A percentile compares a stretch with the other conserved stretches of the same genome.
Evolutionary conservation across 1,140 invertebrate genomes (phyloP).

Genomic region (Oryzaephilus surinamensis): DNA sequence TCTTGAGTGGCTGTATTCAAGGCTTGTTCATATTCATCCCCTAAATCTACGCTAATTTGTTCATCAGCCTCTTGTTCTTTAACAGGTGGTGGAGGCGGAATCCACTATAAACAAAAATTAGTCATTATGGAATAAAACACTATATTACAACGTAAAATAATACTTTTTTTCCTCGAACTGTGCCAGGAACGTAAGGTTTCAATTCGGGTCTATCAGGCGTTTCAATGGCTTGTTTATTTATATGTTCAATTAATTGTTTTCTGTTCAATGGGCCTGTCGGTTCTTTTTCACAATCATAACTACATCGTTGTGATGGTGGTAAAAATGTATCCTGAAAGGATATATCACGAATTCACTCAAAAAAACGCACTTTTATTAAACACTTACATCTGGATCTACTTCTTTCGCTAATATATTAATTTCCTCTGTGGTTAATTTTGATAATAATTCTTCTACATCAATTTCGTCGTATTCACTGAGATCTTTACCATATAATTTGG

Average conservation of each 20-base stretch:
- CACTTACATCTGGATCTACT: constrained; percentile 97
- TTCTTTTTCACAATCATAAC: constrained; percentile 89
- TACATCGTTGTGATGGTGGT: constrained; percentile 89
- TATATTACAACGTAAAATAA: constrained; percentile 15
- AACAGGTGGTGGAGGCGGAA: constrained; percentile 68
- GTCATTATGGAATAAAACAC: background rate
- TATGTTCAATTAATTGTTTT: constrained; percentile 93
- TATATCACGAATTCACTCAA: background rate
- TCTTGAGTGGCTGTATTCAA: constrained; percentile 84
- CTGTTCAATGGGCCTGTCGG: constrained; percentile 92
- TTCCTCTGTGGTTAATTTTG: constrained; percentile 90
- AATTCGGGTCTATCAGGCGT: constrained; percentile 95
- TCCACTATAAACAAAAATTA: constrained; percentile 59
- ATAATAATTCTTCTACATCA: constrained; percentile 92
- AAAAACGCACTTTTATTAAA: background rate
- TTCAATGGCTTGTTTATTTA: constrained; percentile 94
- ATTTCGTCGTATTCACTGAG: constrained; percentile 89
- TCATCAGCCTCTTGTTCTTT: constrained; percentile 76
- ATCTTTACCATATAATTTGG: constrained; percentile 87
- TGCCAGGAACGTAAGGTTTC: constrained; percentile 85
- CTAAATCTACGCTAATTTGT: constrained; percentile 84
- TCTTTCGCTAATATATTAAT: constrained; percentile 95
- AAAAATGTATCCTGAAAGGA: constrained; percentile 83
- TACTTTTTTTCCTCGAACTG: constrained; percentile 83
- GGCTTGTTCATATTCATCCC: constrained; percentile 94